Evolutionary conservation across 2,888 invertebrate genomes (phyloP).

Genomic region (Diogma glabrata): DNA sequence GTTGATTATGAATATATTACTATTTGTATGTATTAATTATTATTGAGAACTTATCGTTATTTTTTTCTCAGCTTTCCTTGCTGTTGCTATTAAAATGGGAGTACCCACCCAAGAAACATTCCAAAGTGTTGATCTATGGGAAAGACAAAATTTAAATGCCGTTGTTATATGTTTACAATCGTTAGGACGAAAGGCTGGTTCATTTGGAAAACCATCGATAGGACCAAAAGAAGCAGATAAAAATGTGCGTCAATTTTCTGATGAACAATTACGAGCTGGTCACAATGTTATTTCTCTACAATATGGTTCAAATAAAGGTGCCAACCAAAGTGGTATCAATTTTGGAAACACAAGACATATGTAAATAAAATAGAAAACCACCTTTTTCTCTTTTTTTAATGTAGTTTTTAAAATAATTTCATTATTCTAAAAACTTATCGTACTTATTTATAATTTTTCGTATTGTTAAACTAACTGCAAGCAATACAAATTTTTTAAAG

Average conservation of each 20-base stretch:
- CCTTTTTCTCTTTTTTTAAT: too few relatives aligned
- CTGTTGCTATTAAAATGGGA: conserved; percentile 71
- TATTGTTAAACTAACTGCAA: too few relatives aligned
- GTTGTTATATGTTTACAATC: conserved; percentile 93
- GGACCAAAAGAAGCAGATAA: conserved; percentile 96
- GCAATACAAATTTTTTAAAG: too few relatives aligned
- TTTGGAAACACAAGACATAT: conserved; percentile 96
- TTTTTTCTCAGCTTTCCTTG: conserved; percentile 60
- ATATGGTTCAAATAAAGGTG: conserved; percentile 96
- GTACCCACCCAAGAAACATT: conserved; percentile 91
- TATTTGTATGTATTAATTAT: conserved; percentile 8
- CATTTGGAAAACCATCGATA: conserved; percentile 72
- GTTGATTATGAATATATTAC: background rate
- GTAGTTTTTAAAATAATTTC: too few relatives aligned
- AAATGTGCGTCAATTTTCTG: conserved; percentile 85
- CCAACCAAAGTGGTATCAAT: conserved; percentile 91
- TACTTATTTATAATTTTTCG: too few relatives aligned
- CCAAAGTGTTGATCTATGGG: conserved; percentile 96
- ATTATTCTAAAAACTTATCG: too few relatives aligned
- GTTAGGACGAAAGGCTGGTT: conserved; percentile 77
- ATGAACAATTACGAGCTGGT: conserved; percentile 87
- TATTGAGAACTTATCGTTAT: background rate
- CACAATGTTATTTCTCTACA: conserved; percentile 89
- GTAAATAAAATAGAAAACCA: conserved; percentile 47
- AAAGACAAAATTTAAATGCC: conserved; percentile 88